These are phyloP conservation scores for Idaea straminata DNA, from an alignment of 2,888 invertebrate species.

Conservation along the genomic window DNA sequence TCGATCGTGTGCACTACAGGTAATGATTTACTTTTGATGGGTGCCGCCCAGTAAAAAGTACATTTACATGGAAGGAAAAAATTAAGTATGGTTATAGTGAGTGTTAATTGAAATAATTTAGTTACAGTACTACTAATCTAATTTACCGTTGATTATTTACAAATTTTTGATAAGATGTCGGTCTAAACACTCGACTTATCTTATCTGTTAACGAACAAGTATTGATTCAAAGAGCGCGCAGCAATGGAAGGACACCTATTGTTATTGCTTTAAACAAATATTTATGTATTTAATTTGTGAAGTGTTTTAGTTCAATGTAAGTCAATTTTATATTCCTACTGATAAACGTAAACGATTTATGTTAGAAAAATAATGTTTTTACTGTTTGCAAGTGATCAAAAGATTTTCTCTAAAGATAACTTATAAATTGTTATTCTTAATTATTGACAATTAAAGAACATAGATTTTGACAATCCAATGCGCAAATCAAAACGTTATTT, in stretches of 20 bases:
- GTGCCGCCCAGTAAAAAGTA: no score
- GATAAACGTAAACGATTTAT: neutral
- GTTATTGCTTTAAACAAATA: conserved; percentile 38
- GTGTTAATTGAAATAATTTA: neutral
- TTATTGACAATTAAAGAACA: neutral
- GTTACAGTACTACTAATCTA: neutral
- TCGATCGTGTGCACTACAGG: no score
- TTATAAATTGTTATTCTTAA: no score
- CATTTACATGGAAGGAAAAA: no score
- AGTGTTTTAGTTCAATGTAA: conserved; percentile 5
- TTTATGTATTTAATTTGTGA: conserved; percentile 35
- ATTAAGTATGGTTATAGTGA: neutral
- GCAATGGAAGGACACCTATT: conserved; percentile 46
- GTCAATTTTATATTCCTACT: neutral
- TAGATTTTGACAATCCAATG: neutral
- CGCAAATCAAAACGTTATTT: neutral
- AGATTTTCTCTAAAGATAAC: neutral
- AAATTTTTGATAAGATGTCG: conserved; percentile 61
- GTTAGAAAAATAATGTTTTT: neutral
- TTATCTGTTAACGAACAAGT: conserved; percentile 56
- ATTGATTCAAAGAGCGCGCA: conserved; percentile 48
- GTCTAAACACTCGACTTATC: conserved; percentile 51
- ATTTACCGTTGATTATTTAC: conserved; percentile 38
- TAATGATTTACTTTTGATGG: no score
- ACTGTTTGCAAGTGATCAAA: neutral